Evolutionary conservation across 2,888 invertebrate species (phyloP), one percentile per base, ranked within the genome.

Genomic region (Laspeyria flexula): DNA sequence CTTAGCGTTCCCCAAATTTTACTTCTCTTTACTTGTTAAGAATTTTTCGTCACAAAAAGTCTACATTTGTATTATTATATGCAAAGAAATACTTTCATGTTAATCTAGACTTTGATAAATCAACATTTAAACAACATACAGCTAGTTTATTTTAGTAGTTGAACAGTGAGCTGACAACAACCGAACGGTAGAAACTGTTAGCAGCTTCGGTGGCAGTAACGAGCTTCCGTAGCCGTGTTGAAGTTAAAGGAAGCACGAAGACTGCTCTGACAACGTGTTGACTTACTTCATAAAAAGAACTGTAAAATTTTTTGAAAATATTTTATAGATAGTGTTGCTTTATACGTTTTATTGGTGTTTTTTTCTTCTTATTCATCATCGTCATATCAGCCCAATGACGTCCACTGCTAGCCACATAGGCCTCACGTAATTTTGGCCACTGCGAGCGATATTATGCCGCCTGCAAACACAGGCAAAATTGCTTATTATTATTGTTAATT

Each of bases 221-320:
- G 57, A 64, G 55, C 56, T 49, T 66, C 67, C 56, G 67, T 41
- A 35, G 12, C 13, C 43, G 43, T 50, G 59, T 58, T 57, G 47
- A 39, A 40, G 44, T 53, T 47, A 47, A 16, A 43, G 47, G 42
- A 38, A 55, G 43, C 59, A 45, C 48, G 46, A 54, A 35, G 48
- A 43, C 30, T 11, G 30, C 10, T 12, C 18, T 43, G 45, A 30
- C 40, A 38, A 34, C 41, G 13, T 38, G 33, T 49, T 37, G 37
- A 18, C 34, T 13, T 31, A 30, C 31, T 7, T 5, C n/a, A 5
- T 4, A 11, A 11, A 13, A 13, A 31, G 13, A 31, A n/a, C n/a
- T n/a, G 12, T n/a, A 31, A 4, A 2, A 3, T 9, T 31, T 31
- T 1, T 7, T 25, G 7, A 7, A 25, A 25, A 25, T 21, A 21